phyloP scores from a whole-genome alignment of 2,888 invertebrate species.

The Tetanocera ferruginea region DNA sequence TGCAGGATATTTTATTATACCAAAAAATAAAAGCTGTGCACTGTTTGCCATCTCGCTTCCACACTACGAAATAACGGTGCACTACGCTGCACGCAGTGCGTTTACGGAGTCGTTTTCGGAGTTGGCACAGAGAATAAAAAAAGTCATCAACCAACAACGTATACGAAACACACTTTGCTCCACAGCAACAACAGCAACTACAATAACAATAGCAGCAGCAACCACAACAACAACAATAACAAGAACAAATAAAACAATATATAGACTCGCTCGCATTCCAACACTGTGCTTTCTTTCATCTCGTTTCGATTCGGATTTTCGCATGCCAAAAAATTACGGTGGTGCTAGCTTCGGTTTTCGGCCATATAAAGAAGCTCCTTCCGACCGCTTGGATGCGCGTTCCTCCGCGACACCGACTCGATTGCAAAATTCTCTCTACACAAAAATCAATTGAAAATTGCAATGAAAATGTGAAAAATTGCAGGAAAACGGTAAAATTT shows the following conservation, averaged over 20 bases:
- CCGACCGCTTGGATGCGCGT: conserved; percentile 30
- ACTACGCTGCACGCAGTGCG: conserved; percentile 30
- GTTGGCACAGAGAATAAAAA: too few relatives aligned
- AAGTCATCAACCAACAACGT: not conserved
- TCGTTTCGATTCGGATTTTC: conserved; percentile 3
- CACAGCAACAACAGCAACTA: not conserved
- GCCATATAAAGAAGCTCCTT: conserved; percentile 60
- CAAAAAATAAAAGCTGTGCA: conserved; percentile 54
- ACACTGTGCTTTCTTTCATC: not conserved
- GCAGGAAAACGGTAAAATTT: conserved; percentile 31
- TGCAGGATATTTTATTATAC: conserved; percentile 68
- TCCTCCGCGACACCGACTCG: not conserved
- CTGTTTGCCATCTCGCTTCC: conserved; percentile 47
- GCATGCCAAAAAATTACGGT: conserved; percentile 2
- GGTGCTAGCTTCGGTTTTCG: conserved; percentile 38
- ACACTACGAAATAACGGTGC: conserved; percentile 40
- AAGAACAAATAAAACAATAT: not conserved
- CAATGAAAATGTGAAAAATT: conserved; percentile 26
- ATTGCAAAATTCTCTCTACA: conserved; percentile 33
- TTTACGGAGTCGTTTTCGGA: conserved; percentile 14
- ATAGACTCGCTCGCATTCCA: conserved; percentile 14
- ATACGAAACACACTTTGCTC: not conserved
- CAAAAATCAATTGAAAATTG: conserved; percentile 33
- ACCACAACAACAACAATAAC: not conserved
- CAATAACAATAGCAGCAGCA: not conserved